phyloP scores from a whole-genome alignment of 2,113 vertebrate genomes.

The Herpetotheres cachinnans region DNA sequence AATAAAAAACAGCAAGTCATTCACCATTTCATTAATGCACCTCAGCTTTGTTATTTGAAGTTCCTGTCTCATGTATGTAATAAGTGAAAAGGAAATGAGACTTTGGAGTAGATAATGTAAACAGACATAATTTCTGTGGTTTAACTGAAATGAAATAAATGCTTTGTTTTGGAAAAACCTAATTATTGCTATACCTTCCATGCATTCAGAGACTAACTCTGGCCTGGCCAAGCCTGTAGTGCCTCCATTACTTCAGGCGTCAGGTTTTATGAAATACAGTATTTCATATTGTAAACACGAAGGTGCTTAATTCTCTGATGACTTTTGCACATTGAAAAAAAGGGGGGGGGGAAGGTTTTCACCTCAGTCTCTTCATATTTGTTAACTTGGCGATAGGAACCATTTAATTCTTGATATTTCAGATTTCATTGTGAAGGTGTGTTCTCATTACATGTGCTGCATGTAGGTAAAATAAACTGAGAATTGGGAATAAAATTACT shows the following conservation, averaged over 20 bases:
- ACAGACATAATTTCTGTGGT: conserved; percentile 22
- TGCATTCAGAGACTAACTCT: neutral
- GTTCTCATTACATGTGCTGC: neutral
- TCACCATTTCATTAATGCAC: neutral
- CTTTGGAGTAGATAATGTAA: conserved; percentile 24
- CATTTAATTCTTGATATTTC: neutral
- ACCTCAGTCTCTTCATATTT: neutral
- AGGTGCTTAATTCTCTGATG: neutral
- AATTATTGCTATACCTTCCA: neutral
- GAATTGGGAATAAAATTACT: neutral
- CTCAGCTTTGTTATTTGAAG: conserved; percentile 21
- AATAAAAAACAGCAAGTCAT: neutral
- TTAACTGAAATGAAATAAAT: conserved; percentile 20
- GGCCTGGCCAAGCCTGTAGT: neutral
- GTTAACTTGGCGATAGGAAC: neutral
- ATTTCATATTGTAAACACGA: neutral
- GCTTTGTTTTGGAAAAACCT: conserved; percentile 25
- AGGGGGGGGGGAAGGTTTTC: neutral
- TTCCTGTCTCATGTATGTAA: neutral
- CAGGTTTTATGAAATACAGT: neutral
- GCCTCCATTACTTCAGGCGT: neutral
- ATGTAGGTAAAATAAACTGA: neutral
- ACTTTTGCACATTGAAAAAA: neutral
- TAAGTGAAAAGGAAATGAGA: conserved; percentile 50
- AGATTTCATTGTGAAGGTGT: neutral